Conservation (phyloP, 1,140 invertebrate species). For the Drosophila auraria region DNA sequence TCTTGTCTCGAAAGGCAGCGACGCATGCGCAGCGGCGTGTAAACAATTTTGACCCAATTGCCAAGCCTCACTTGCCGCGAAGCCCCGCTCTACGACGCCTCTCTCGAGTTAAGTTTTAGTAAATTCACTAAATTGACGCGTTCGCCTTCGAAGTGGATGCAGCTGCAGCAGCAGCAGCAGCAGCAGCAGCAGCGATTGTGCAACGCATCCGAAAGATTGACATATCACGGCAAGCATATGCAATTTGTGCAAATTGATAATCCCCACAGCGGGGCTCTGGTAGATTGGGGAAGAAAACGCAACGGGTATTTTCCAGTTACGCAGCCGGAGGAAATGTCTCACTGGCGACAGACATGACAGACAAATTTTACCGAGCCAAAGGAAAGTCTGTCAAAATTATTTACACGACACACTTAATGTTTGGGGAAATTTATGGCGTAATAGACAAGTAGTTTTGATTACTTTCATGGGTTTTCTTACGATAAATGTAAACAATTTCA, state of each 20-base stretch:
- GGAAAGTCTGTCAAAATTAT: slow-evolving; percentile 5
- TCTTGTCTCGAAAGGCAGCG: slow-evolving; percentile 19
- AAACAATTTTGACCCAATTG: slow-evolving; percentile 72
- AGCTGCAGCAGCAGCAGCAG: slow-evolving; percentile 26
- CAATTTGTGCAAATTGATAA: slow-evolving; percentile 40
- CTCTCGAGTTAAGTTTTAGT: neutral
- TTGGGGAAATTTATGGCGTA: neutral
- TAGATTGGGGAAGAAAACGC: neutral
- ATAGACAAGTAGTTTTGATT: neutral
- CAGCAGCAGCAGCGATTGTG: slow-evolving; percentile 30
- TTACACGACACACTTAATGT: neutral
- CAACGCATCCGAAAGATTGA: slow-evolving; percentile 30
- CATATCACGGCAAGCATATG: slow-evolving; percentile 24
- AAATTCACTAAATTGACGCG: slow-evolving; percentile 40
- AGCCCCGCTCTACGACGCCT: slow-evolving; percentile 7
- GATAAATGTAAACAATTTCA: too few relatives aligned
- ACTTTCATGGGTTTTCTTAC: too few relatives aligned
- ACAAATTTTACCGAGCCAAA: neutral
- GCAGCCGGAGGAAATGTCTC: slow-evolving; percentile 15
- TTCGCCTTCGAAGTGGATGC: slow-evolving; percentile 48
- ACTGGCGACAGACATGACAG: slow-evolving; percentile 3
- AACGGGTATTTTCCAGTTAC: slow-evolving; percentile 15
- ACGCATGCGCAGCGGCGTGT: slow-evolving; percentile 63
- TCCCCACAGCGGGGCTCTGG: neutral
- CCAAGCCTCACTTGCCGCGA: slow-evolving; percentile 49